Evolutionary conservation across 2,797 vertebrate species (phyloP), one percentile per base, ranked within the genome.

Genomic region (Fistularia commersonii): DNA sequence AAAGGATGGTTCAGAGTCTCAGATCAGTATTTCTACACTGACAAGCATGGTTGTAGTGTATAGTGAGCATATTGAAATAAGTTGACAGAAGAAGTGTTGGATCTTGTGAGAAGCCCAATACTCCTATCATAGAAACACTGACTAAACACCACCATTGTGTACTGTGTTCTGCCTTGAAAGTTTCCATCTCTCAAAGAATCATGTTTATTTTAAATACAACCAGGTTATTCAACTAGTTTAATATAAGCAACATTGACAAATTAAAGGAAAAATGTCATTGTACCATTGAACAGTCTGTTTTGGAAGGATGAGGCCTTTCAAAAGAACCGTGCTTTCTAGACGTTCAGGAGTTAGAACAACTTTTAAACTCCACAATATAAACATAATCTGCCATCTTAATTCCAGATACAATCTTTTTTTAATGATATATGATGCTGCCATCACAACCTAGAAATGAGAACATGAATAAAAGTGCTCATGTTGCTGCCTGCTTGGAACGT

Each of bases 11-110:
- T 23, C 23, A 39, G 41, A 54, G 14, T 31, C 6, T 7, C 34
- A 9, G 15, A 69, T 79, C 64, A 64, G 72, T 48, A 32, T 61
- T 70, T 73, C 59, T 42, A 11, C 51, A 9, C 41, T 38, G 63
- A 70, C 69, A 59, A 64, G 32, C 44, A 31, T 68, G 54, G 69
- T 23, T 23, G 23, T 23, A 23, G 23, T 55, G 13, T 61, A 68
- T 63, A 38, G 11, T 40, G 11, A 57, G 47, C 70, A 40, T 56
- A 44, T 48, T 57, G 11, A 56, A 64, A 64, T 49, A 47, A 48
- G 34, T 46, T 51, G 65, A 57, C 11, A 74, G 66, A 66, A 11
- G 35, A 42, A 33, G 48, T 7, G 46, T 53, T 5, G 7, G 34
- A 43, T 58, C 43, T 41, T 43, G 53, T 32, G 37, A 46, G 11